A percentile compares a stretch with the other conserved stretches of the same genome.
Conservation (phyloP, 2,888 invertebrate genomes). For the Ptychoptera albimana region DNA sequence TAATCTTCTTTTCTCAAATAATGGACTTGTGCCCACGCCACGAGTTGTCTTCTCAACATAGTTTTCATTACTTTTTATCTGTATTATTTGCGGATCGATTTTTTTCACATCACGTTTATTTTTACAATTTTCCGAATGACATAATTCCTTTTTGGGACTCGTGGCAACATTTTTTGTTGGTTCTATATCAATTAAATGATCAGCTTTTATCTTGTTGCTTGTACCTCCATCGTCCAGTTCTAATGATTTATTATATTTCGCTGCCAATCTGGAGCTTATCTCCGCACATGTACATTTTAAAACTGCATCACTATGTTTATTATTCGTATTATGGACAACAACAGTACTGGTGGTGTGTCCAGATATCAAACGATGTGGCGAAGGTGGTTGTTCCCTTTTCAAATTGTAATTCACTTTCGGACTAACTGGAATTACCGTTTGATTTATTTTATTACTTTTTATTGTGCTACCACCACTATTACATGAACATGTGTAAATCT, state of each 20-base stretch:
- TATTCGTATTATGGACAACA: background rate
- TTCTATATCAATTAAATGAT: background rate
- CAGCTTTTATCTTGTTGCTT: background rate
- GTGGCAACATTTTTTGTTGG: background rate
- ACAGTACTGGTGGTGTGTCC: slow-evolving; percentile 1
- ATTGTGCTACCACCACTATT: background rate
- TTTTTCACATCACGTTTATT: background rate
- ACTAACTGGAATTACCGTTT: background rate
- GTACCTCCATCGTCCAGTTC: no score
- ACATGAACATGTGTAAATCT: background rate
- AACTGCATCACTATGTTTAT: background rate
- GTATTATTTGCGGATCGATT: background rate
- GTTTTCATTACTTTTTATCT: background rate
- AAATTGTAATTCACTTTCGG: background rate
- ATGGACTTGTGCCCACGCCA: slow-evolving; percentile 29
- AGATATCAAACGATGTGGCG: slow-evolving; percentile 1
- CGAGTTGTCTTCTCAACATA: slow-evolving; percentile 17
- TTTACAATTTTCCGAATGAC: background rate
- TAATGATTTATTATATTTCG: no score
- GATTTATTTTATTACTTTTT: background rate
- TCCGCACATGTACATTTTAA: slow-evolving; percentile 2
- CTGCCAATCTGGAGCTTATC: background rate
- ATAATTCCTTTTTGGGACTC: background rate
- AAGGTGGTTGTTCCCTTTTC: background rate
- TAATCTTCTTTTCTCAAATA: slow-evolving; percentile 23